A percentile compares a stretch with the other conserved stretches of the same genome.
Conservation (phyloP, 1,140 invertebrate species). For the Drosophila truncata region DNA sequence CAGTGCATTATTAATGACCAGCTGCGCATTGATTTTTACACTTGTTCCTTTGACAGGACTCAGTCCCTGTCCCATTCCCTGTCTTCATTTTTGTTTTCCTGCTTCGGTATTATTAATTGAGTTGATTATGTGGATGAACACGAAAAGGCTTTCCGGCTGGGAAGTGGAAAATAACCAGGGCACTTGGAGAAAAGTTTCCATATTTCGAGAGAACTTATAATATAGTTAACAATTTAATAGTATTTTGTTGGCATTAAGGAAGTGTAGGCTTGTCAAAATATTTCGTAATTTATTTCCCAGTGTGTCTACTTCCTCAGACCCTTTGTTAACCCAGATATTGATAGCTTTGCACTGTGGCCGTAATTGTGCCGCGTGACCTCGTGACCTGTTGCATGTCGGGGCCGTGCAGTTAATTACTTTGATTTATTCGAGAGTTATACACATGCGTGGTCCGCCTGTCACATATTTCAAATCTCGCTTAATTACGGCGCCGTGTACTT, state of each 20-base stretch:
- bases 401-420: slow-evolving; percentile 74
- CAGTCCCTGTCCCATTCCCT: background rate
- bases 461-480: slow-evolving; percentile 79
- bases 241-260: too few relatives aligned
- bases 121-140: slow-evolving; percentile 44
- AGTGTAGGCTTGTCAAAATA: too few relatives aligned
- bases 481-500: slow-evolving; percentile 71
- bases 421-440: slow-evolving; percentile 75
- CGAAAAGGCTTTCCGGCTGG: slow-evolving; percentile 25
- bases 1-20: slow-evolving; percentile 72
- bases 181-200: slow-evolving; percentile 8
- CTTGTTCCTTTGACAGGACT: slow-evolving; percentile 20
- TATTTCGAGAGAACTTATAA: background rate
- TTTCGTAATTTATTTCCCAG: slow-evolving; percentile 10
- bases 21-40: slow-evolving; percentile 60
- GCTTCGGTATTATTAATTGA: slow-evolving; percentile 54
- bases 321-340: slow-evolving; percentile 29
- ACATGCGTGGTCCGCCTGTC: slow-evolving; percentile 57
- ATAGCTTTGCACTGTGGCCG: slow-evolving; percentile 29
- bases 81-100: slow-evolving; percentile 9
- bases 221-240: too few relatives aligned
- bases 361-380: slow-evolving; percentile 48
- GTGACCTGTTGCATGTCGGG: slow-evolving; percentile 72
- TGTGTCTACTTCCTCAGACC: slow-evolving; percentile 14
- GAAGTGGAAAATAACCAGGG: background rate